Percentiles rank a stretch among this genome's conserved stretches.
phyloP scores from a whole-genome alignment of 2,113 vertebrate genomes.

The Coregonus clupeaformis region DNA sequence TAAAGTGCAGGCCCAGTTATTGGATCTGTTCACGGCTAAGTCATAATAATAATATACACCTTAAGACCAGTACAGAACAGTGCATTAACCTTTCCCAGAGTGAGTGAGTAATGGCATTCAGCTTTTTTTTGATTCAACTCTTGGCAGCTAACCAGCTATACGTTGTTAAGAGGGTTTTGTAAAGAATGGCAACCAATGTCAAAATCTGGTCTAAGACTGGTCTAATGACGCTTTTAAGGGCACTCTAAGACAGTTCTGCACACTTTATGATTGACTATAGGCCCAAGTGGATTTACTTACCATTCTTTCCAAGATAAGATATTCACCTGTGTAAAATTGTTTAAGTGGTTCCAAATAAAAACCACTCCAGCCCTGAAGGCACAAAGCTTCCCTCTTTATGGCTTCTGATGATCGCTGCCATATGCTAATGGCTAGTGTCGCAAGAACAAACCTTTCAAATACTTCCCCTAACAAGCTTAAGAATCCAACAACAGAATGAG shows the following conservation, averaged over 20 bases:
- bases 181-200: background rate
- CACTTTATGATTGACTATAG: background rate
- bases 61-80: background rate
- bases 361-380: background rate
- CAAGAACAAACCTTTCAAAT: no score
- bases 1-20: constrained; percentile 3
- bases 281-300: background rate
- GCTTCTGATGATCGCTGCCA: background rate
- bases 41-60: constrained; percentile 11
- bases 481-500: no score
- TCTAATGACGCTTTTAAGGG: constrained; percentile 10
- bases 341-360: background rate
- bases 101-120: constrained; percentile 3
- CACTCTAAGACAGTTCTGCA: background rate
- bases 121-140: background rate
- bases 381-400: background rate
- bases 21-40: constrained; percentile 4
- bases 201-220: background rate
- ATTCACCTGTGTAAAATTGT: background rate
- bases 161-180: background rate
- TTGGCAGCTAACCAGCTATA: constrained; percentile 5
- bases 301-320: constrained; percentile 3
- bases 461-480: no score
- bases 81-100: background rate
- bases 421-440: no score